Evolutionary conservation across 2,888 invertebrate genomes (phyloP).

Genomic region (Phaedon cochleariae): DNA sequence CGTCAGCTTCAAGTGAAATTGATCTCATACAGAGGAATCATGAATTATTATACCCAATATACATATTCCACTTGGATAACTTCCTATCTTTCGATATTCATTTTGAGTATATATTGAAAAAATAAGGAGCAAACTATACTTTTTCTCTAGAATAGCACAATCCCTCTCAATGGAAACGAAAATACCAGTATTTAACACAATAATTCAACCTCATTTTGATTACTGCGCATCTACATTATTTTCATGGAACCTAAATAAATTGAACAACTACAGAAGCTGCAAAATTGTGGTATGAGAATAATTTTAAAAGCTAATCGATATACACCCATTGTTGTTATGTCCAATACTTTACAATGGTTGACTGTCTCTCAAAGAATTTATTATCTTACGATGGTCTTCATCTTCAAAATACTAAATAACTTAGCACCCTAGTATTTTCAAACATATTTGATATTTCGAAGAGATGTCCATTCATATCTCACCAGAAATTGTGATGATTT

Average conservation of each 20-base stretch:
- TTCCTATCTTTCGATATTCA: no score
- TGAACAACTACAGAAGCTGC: neutral
- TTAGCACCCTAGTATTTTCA: neutral
- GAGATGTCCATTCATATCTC: neutral
- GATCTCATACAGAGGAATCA: no score
- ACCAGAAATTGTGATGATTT: neutral
- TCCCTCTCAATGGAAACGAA: no score
- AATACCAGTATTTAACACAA: neutral
- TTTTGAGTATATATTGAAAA: no score
- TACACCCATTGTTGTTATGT: neutral
- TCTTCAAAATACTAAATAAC: neutral
- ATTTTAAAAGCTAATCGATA: neutral
- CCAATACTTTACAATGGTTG: neutral
- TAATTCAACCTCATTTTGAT: conserved; percentile 1
- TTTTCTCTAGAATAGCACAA: no score
- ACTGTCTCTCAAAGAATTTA: neutral
- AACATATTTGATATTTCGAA: neutral
- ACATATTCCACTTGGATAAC: no score
- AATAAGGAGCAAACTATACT: no score
- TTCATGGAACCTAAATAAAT: neutral
- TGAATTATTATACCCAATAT: no score
- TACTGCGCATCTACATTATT: neutral
- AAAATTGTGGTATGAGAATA: neutral
- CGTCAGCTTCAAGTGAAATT: no score
- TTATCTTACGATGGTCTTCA: neutral